Conservation (phyloP, 2,888 invertebrate genomes). For the Tetragonisca angustula region DNA sequence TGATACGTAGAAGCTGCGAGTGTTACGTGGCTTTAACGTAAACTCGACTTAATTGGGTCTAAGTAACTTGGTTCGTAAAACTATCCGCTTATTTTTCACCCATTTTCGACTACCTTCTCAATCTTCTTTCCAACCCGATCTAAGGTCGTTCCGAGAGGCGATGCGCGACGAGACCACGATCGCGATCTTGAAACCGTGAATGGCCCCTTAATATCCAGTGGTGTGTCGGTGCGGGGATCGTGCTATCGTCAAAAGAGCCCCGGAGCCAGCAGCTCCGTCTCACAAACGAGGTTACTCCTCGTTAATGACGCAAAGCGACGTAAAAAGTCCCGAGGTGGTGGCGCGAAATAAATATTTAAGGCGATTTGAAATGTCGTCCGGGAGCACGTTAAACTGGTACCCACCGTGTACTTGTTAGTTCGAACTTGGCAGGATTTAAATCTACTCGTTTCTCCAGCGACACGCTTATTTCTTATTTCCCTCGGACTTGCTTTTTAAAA, state of each 20-base stretch:
- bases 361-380: conserved; percentile 42
- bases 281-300: conserved; percentile 36
- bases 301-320: conserved; percentile 43
- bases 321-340: conserved; percentile 4
- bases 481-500: conserved; percentile 1
- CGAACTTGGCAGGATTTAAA: conserved; percentile 29
- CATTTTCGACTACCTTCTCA: conserved; percentile 51
- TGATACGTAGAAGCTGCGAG: conserved; percentile 59
- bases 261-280: conserved; percentile 12
- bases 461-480: conserved; percentile 22
- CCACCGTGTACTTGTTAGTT: conserved; percentile 15
- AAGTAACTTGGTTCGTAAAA: conserved; percentile 82
- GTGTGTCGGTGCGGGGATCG: not conserved
- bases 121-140: not conserved
- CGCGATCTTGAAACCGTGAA: conserved; percentile 10
- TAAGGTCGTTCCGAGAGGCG: not conserved
- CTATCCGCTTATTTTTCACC: conserved; percentile 73
- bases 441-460: conserved; percentile 33
- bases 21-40: conserved; percentile 71
- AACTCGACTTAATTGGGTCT: conserved; percentile 80
- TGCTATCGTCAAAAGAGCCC: conserved; percentile 22
- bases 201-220: conserved; percentile 37
- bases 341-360: conserved; percentile 53
- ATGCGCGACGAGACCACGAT: not conserved
- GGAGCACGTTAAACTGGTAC: conserved; percentile 56